A percentile compares a stretch with the other conserved stretches of the same genome.
These are phyloP conservation scores for Bagarius yarrelli DNA, from an alignment of 2,113 vertebrate genomes.

Conservation along the genomic window DNA sequence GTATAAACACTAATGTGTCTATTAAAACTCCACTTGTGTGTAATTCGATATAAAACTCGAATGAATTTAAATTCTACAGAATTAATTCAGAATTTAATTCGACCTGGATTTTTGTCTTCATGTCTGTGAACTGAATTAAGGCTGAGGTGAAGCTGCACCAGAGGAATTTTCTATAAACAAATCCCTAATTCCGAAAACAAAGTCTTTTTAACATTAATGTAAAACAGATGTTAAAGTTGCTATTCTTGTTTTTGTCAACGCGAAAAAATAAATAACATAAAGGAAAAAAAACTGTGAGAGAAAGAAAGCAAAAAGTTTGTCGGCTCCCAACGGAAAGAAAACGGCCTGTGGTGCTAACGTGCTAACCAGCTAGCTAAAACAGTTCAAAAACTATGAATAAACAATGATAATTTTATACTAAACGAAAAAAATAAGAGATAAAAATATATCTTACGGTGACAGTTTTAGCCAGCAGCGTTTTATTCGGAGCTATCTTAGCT, in stretches of 20 bases:
- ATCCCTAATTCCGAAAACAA: neutral
- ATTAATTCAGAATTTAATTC: neutral
- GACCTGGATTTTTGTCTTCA: neutral
- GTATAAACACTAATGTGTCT: too few relatives aligned
- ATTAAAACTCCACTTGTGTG: too few relatives aligned
- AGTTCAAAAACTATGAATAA: neutral
- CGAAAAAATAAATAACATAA: neutral
- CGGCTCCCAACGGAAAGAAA: neutral
- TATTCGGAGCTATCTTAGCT: neutral
- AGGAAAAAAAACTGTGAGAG: neutral
- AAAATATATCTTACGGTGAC: neutral
- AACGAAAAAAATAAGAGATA: neutral
- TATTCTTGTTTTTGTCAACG: too few relatives aligned
- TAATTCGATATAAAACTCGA: too few relatives aligned
- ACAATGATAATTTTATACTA: neutral
- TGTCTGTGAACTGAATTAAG: neutral
- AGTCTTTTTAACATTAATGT: neutral
- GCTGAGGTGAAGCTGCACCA: neutral
- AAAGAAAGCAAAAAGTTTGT: slow-evolving; percentile 8
- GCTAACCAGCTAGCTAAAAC: neutral
- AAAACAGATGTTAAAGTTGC: too few relatives aligned
- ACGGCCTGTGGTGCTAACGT: neutral
- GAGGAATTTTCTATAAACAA: neutral
- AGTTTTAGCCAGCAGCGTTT: neutral
- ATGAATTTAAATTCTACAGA: neutral